phyloP scores from a whole-genome alignment of 2,797 vertebrate species.

The Coregonus suidteri region DNA sequence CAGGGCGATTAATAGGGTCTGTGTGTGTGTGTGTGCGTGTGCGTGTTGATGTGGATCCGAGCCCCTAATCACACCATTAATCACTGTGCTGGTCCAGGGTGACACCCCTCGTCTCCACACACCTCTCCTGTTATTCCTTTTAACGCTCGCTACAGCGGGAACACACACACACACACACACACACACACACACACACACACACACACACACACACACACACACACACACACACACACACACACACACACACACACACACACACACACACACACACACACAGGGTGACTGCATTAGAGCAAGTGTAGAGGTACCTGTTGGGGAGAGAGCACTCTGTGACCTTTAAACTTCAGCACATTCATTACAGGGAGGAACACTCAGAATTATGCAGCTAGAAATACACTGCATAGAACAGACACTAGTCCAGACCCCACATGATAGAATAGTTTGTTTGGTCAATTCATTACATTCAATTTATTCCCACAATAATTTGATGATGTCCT shows the following conservation, averaged over 20 bases:
- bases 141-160: slow-evolving; percentile 64
- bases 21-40: slow-evolving; percentile 49
- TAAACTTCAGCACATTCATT: background rate
- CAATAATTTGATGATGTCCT: too few species aligned
- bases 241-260: slow-evolving; percentile 19
- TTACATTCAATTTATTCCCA: slow-evolving; percentile 38
- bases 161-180: background rate
- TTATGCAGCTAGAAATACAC: background rate
- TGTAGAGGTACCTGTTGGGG: slow-evolving; percentile 43
- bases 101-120: slow-evolving; percentile 71
- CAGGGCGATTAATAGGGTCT: slow-evolving; percentile 72
- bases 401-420: background rate
- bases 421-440: background rate
- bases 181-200: too few species aligned
- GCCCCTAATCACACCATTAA: slow-evolving; percentile 78
- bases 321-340: background rate
- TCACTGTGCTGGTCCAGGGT: slow-evolving; percentile 62
- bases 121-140: slow-evolving; percentile 73
- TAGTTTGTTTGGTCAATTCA: background rate
- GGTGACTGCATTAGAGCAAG: slow-evolving; percentile 39
- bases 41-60: slow-evolving; percentile 68
- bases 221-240: slow-evolving; percentile 27
- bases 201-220: slow-evolving; percentile 22
- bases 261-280: slow-evolving; percentile 30
- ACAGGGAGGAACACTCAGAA: background rate